Percentiles rank a stretch among this genome's conserved stretches.
Conservation (phyloP, 2,888 invertebrate species). For the Drosophila mulleri region DNA sequence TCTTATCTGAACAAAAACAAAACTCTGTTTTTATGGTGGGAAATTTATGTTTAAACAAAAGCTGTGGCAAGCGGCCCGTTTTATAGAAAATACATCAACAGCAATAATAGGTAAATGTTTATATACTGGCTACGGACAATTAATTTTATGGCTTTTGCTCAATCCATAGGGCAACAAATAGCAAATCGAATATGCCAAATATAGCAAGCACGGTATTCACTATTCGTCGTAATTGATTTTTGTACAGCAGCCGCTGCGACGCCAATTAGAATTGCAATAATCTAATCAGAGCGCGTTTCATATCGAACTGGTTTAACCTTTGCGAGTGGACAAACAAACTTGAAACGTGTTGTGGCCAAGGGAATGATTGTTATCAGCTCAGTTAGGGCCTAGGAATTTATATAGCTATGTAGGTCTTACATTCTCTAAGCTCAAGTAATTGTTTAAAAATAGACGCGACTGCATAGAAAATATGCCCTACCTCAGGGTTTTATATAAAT, state of each 20-base stretch:
- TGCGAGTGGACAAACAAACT: conserved; percentile 6
- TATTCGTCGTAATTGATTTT: conserved; percentile 33
- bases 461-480: not conserved
- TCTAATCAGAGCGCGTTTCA: conserved; percentile 44
- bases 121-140: conserved; percentile 22
- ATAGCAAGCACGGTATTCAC: conserved; percentile 9
- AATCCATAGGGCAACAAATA: conserved; percentile 24
- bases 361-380: conserved; percentile 32
- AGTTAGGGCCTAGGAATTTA: conserved; percentile 3
- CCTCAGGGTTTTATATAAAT: conserved; percentile 1
- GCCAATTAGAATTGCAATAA: conserved; percentile 47
- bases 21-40: conserved; percentile 15
- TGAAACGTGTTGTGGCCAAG: conserved; percentile 23
- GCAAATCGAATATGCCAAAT: conserved; percentile 27
- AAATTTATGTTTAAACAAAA: conserved; percentile 20
- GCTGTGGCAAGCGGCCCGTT: conserved; percentile 22
- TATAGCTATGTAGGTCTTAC: conserved; percentile 12
- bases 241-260: conserved; percentile 56
- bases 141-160: conserved; percentile 35
- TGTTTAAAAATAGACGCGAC: conserved; percentile 46
- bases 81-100: conserved; percentile 15
- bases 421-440: conserved; percentile 46
- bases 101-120: conserved; percentile 22
- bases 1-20: conserved; percentile 32
- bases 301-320: conserved; percentile 40